Base-by-base conservation (phyloP, 2,888 invertebrate genomes). In the Hirtodrosophila duncani region DNA sequence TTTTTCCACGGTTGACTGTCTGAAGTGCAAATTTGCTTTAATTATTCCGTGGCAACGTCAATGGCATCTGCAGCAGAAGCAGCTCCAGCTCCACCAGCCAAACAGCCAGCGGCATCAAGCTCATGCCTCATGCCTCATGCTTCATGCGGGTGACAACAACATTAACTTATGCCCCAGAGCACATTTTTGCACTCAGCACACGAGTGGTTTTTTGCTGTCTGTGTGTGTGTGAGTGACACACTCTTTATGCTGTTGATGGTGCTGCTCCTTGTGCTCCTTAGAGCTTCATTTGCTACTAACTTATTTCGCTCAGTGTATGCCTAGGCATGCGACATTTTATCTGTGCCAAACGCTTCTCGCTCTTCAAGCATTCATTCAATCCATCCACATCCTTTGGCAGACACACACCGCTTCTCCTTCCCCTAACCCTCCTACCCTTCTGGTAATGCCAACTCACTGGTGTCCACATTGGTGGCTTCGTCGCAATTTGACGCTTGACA, bases 11-110 rank as follows among this genome's bases (percentile, higher is more conserved):
- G 66, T 55, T 55, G 57, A 60, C 64, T 77, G 84, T 79, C 83
- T 84, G 83, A 84, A 84, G 85, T 82, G 84, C 69, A 84, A 84
- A 84, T 84, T 84, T 83, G 81, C 75, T 80, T 82, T 80, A 83
- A 84, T 83, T 84, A 83, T 84, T 78, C 65, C 70, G 63, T 58
- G 67, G 80, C 65, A 71, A 74, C 78, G 62, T 53, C 56, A 37
- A 37, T 23, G 48, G 49, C 63, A 74, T 51, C 59, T 78, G 75
- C 77, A 70, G 31, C 61, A 62, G 53, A 59, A 42, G 23, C 51
- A 43, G 13, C 34, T 42, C 37, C 56, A 31, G 3, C 21, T 38
- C 17, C 24, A 45, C 18, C 39, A 24, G 17, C 30, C 17, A 13
- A 29, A 39, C 10, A 27, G 20, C 30, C 11, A 24, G 34, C 10